phyloP scores from a whole-genome alignment of 2,888 invertebrate genomes.

The Coenonympha arcania region DNA sequence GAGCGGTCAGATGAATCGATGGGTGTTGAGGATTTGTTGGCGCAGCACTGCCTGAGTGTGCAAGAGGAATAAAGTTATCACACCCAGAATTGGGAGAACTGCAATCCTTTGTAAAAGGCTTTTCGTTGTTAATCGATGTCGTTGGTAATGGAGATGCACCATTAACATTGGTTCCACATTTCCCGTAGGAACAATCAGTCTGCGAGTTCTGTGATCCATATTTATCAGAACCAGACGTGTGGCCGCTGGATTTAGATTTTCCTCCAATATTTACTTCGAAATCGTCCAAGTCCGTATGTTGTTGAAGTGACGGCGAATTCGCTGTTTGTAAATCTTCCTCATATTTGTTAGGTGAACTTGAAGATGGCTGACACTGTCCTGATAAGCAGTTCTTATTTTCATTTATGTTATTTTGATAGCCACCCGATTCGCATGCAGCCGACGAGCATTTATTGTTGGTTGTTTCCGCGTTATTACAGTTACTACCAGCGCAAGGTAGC shows the following conservation, averaged over 20 bases:
- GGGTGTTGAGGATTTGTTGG: slow-evolving; percentile 30
- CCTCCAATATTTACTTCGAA: slow-evolving; percentile 11
- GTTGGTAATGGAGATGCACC: not conserved
- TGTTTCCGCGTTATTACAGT: slow-evolving; percentile 31
- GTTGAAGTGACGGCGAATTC: slow-evolving; percentile 10
- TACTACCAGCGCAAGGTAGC: slow-evolving; percentile 38
- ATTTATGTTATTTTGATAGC: slow-evolving; percentile 1
- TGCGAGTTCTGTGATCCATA: not conserved
- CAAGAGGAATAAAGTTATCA: slow-evolving; percentile 20
- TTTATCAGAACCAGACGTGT: slow-evolving; percentile 2
- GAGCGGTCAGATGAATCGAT: slow-evolving; percentile 42
- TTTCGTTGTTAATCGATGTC: not conserved
- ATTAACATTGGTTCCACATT: slow-evolving; percentile 7
- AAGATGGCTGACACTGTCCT: slow-evolving; percentile 7
- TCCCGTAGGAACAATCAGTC: slow-evolving; percentile 8
- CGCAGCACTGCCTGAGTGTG: slow-evolving; percentile 11
- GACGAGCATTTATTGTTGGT: slow-evolving; percentile 16
- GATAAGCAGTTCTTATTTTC: slow-evolving; percentile 4
- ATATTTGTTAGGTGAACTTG: not conserved
- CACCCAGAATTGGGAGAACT: slow-evolving; percentile 14
- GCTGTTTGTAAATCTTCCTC: slow-evolving; percentile 6
- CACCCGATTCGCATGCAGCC: slow-evolving; percentile 13
- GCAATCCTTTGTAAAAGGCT: slow-evolving; percentile 7
- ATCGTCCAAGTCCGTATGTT: slow-evolving; percentile 8
- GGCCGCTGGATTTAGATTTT: slow-evolving; percentile 3